Evolutionary conservation across 2,888 invertebrate species (phyloP).

Genomic region (Stenchaetothrips biformis): DNA sequence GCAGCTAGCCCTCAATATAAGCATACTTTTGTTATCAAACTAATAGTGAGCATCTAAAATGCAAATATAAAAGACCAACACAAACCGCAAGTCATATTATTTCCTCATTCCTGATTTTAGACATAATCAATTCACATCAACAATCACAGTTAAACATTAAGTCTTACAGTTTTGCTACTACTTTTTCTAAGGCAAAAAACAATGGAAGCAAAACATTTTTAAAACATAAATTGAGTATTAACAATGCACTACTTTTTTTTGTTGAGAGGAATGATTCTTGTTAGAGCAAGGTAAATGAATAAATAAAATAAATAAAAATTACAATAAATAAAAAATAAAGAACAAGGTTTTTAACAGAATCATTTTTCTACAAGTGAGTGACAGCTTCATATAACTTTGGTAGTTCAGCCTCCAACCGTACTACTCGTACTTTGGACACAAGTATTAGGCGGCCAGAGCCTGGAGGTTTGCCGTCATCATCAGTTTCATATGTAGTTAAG

Average conservation of each 20-base stretch:
- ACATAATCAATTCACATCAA: too few relatives aligned
- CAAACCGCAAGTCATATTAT: too few relatives aligned
- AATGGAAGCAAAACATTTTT: not conserved
- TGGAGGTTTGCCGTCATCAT: constrained; percentile 43
- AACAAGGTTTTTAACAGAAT: constrained; percentile 50
- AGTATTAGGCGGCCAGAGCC: constrained; percentile 52
- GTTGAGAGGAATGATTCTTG: not conserved
- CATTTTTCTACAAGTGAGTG: constrained; percentile 50
- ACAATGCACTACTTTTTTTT: not conserved
- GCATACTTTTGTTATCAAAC: too few relatives aligned
- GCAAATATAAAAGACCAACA: too few relatives aligned
- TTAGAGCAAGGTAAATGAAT: not conserved
- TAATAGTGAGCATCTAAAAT: too few relatives aligned
- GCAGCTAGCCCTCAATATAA: too few relatives aligned
- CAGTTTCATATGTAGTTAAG: constrained; percentile 57
- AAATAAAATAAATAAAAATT: not conserved
- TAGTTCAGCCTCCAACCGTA: constrained; percentile 66
- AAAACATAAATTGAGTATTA: not conserved
- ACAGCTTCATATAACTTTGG: constrained; percentile 59
- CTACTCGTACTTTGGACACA: constrained; percentile 62
- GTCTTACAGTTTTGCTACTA: not conserved
- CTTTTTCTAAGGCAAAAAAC: not conserved
- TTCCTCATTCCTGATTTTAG: not conserved
- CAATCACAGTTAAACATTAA: not conserved
- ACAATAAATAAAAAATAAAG: not conserved